Evolutionary conservation across 1,140 invertebrate genomes (phyloP).

Genomic region (Sarcophaga peregrina): DNA sequence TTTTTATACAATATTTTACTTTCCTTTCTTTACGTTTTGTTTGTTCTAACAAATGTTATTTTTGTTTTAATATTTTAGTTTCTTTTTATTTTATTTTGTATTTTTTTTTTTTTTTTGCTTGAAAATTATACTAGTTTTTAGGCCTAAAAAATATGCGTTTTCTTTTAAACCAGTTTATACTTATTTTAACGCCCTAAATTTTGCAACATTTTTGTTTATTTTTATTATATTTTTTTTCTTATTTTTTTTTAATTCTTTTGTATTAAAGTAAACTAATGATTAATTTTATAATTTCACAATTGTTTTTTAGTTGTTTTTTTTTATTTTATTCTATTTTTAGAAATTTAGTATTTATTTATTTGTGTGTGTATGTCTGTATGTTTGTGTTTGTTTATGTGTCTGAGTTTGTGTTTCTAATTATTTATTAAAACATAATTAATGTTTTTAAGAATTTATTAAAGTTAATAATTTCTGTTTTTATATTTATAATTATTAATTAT

Average conservation of each 20-base stretch:
- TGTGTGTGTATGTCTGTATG: not conserved
- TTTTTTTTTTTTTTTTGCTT: slow-evolving; percentile 37
- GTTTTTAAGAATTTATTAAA: not conserved
- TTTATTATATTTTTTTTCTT: not conserved
- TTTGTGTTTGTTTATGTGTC: not conserved
- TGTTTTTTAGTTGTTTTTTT: not conserved
- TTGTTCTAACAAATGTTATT: not conserved
- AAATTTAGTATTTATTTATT: not conserved
- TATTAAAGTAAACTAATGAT: slow-evolving; percentile 32
- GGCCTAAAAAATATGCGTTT: slow-evolving; percentile 37
- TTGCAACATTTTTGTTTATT: slow-evolving; percentile 29
- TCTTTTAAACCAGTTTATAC: slow-evolving; percentile 12
- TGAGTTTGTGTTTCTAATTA: not conserved
- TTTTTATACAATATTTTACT: not conserved
- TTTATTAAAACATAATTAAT: not conserved
- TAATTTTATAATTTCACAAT: slow-evolving; percentile 36
- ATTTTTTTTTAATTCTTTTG: not conserved
- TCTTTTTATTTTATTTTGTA: slow-evolving; percentile 19
- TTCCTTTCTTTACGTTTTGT: not conserved
- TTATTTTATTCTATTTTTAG: slow-evolving; percentile 25
- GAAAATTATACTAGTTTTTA: slow-evolving; percentile 44
- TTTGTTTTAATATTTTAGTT: slow-evolving; percentile 23
- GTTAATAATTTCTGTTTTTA: not conserved
- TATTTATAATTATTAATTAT: not conserved
- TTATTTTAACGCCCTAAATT: slow-evolving; percentile 22